A percentile compares a stretch with the other conserved stretches of the same genome.
Conservation (phyloP, 2,888 invertebrate genomes). For the Siphlonurus alternatus region DNA sequence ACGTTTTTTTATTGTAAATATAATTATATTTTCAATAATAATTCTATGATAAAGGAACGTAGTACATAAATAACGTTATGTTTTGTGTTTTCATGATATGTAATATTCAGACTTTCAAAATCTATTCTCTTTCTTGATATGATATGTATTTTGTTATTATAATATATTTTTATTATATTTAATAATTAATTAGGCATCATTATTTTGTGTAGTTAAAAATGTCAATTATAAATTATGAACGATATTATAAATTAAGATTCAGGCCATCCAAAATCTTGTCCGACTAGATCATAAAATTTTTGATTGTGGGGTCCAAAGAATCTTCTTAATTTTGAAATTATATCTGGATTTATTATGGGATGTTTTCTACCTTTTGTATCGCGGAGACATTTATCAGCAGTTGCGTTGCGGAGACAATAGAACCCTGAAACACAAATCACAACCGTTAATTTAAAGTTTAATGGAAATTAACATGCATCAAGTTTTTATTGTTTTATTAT, state of each 20-base stretch:
- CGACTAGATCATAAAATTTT: constrained; percentile 81
- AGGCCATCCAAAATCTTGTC: constrained; percentile 86
- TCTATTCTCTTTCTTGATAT: background rate
- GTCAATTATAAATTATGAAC: background rate
- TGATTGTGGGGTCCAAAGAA: constrained; percentile 87
- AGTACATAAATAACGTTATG: background rate
- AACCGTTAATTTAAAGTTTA: too few species aligned
- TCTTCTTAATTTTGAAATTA: constrained; percentile 59
- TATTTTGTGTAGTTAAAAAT: background rate
- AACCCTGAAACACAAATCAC: constrained; percentile 42
- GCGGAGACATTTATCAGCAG: constrained; percentile 56
- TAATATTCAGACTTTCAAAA: background rate
- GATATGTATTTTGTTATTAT: background rate
- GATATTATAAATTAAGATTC: constrained; percentile 34
- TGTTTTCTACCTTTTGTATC: constrained; percentile 76
- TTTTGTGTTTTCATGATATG: background rate
- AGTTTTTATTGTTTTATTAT: too few species aligned
- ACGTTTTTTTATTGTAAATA: too few species aligned
- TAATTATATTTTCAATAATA: too few species aligned
- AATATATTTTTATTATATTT: background rate
- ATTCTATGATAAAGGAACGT: too few species aligned
- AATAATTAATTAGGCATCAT: too few species aligned
- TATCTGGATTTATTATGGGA: constrained; percentile 64
- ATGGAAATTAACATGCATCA: too few species aligned
- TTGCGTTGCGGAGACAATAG: constrained; percentile 46